Conservation (phyloP, 2,113 vertebrate species). For the Muscicapa adusta region DNA sequence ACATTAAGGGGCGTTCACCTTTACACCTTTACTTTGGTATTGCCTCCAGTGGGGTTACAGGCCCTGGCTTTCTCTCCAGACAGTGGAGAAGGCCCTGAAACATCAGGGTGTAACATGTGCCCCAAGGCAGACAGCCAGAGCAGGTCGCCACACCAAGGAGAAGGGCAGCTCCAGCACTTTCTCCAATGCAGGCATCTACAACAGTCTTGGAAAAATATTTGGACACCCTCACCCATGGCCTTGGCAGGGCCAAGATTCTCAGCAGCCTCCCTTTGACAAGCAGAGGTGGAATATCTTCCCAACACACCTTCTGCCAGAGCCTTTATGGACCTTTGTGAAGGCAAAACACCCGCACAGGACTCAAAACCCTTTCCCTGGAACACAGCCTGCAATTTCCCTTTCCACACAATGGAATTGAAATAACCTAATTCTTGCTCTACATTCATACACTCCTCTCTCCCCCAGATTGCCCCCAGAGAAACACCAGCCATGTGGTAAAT, state of each 20-base stretch:
- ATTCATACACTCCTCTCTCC: neutral
- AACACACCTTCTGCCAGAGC: neutral
- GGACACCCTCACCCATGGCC: fast-evolving
- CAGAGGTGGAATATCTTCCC: neutral
- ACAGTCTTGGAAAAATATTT: neutral
- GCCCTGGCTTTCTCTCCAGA: neutral
- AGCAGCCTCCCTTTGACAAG: fast-evolving
- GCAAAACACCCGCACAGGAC: neutral
- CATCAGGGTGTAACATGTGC: neutral
- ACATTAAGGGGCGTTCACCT: neutral
- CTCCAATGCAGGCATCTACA: neutral
- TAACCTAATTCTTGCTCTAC: slow-evolving; percentile 42
- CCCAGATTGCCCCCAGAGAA: neutral
- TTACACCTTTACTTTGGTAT: neutral
- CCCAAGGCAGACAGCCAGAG: neutral
- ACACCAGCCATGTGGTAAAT: neutral
- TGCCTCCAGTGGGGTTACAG: neutral
- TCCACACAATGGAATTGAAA: neutral
- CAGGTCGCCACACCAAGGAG: neutral
- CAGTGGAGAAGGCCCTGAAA: neutral
- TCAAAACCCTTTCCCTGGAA: neutral
- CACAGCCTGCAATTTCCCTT: neutral
- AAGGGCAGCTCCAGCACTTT: neutral
- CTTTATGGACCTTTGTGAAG: fast-evolving
- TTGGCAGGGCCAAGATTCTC: neutral